Evolutionary conservation across 2,113 vertebrate genomes (phyloP).

Genomic region (Enhydra lutris): DNA sequence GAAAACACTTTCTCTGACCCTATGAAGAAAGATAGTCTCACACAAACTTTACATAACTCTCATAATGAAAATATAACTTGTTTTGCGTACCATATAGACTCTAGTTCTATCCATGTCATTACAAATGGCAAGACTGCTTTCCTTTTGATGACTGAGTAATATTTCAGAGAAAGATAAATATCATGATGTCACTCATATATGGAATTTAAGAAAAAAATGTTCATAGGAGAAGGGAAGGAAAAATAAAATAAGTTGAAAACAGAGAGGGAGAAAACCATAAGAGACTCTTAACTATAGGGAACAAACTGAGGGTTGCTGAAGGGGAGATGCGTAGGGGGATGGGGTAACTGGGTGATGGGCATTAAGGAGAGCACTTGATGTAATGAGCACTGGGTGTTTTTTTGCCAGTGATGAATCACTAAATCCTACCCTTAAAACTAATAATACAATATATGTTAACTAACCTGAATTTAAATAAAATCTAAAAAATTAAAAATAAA

Average conservation of each 20-base stretch:
- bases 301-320: not conserved
- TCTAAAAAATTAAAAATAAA: not conserved
- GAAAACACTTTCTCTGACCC: not conserved
- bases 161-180: not conserved
- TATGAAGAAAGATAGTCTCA: not conserved
- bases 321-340: not conserved
- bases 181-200: not conserved
- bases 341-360: not conserved
- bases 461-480: not conserved
- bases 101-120: not conserved
- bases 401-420: not conserved
- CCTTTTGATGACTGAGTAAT: not conserved
- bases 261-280: not conserved
- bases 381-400: not conserved
- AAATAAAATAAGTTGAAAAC: not conserved
- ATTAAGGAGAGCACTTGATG: not conserved
- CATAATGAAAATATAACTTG: not conserved
- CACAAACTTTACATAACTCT: not conserved
- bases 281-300: not conserved
- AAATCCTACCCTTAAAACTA: not conserved
- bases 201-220: not conserved
- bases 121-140: not conserved
- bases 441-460: not conserved
- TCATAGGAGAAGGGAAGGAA: not conserved
- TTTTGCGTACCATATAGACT: not conserved